phyloP scores from a whole-genome alignment of 2,113 vertebrate species.

The Silurus asotus region DNA sequence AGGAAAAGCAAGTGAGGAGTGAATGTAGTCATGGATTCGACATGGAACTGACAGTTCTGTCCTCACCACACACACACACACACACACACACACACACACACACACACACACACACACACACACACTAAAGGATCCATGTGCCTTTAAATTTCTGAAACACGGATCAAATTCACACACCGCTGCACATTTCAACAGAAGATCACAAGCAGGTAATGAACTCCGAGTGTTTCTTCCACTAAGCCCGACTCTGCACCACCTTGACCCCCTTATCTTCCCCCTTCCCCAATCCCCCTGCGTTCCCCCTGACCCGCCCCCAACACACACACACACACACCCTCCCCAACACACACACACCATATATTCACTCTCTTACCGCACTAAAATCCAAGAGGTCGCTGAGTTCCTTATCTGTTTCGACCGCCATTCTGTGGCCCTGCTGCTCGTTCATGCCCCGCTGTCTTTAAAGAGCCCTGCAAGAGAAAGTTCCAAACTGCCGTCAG shows the following conservation, averaged over 20 bases:
- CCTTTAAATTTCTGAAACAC: background rate
- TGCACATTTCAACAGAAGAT: background rate
- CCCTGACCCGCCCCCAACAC: conserved; percentile 46
- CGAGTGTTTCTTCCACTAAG: conserved; percentile 17
- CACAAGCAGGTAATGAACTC: conserved; percentile 31
- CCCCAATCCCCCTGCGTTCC: conserved; percentile 55
- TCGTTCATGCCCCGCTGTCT: conserved; percentile 88
- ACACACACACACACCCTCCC: conserved; percentile 45
- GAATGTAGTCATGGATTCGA: background rate
- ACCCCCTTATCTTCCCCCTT: background rate
- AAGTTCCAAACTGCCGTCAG: conserved; percentile 49
- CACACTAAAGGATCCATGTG: no score
- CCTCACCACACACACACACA: background rate
- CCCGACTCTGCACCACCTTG: conserved; percentile 26
- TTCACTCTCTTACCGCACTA: conserved; percentile 90
- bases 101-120: conserved; percentile 26
- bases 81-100: no score
- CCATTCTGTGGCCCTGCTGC: conserved; percentile 95
- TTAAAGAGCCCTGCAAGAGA: conserved; percentile 80
- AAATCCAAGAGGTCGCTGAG: conserved; percentile 99
- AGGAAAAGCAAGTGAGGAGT: background rate
- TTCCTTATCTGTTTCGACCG: conserved; percentile 98
- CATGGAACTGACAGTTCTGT: background rate
- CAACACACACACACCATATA: conserved; percentile 44
- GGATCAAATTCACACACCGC: background rate